Conservation (phyloP, 2,888 invertebrate genomes). For the Allacma fusca region DNA sequence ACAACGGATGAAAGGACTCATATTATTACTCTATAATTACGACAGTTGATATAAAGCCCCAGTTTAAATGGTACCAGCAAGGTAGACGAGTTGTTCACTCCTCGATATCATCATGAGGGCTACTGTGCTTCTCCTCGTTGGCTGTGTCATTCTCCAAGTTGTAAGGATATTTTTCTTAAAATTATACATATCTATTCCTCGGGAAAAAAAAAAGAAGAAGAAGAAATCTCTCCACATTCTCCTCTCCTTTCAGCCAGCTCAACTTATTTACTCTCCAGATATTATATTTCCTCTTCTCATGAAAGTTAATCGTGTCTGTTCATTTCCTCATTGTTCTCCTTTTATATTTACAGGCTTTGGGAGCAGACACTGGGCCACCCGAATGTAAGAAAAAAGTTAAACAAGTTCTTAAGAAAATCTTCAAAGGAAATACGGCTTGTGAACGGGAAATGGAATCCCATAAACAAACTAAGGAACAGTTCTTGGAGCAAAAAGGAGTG, state of each 20-base stretch:
- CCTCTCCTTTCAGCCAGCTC: background rate
- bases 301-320: background rate
- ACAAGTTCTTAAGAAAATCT: conserved; percentile 32
- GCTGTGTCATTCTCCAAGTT: conserved; percentile 14
- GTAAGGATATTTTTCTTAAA: conserved; percentile 31
- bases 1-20: too few species aligned
- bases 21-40: background rate
- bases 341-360: conserved; percentile 9
- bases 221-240: too few species aligned
- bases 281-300: conserved; percentile 1
- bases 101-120: conserved; percentile 37
- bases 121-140: conserved; percentile 39
- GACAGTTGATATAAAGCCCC: conserved; percentile 19
- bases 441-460: conserved; percentile 41
- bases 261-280: background rate
- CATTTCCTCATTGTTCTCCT: too few species aligned
- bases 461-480: conserved; percentile 38
- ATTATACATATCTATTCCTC: too few species aligned
- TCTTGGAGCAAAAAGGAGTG: conserved; percentile 39
- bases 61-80: background rate
- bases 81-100: conserved; percentile 30
- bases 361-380: conserved; percentile 30
- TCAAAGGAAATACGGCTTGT: conserved; percentile 41
- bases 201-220: too few species aligned
- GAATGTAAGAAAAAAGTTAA: conserved; percentile 42